Conservation (phyloP, 2,888 invertebrate genomes). For the Eupithecia subumbrata region DNA sequence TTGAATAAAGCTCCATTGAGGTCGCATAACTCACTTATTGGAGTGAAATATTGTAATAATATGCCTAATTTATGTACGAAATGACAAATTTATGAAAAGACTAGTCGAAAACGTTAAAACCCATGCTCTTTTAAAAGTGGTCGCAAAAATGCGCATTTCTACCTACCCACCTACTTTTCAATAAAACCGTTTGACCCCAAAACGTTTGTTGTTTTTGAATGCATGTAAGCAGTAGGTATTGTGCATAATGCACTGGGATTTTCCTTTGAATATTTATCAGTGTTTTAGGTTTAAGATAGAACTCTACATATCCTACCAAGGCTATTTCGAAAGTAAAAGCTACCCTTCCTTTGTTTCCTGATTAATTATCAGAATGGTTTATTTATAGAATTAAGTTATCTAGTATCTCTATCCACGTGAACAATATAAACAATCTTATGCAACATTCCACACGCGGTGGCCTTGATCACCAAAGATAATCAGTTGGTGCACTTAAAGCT, state of each 20-base stretch:
- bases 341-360: background rate
- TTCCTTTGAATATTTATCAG: background rate
- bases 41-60: slow-evolving; percentile 28
- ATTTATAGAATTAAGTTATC: background rate
- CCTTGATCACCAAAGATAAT: slow-evolving; percentile 46
- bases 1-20: background rate
- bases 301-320: background rate
- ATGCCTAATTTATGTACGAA: slow-evolving; percentile 11
- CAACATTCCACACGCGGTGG: slow-evolving; percentile 39
- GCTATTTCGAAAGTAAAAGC: background rate
- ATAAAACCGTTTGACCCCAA: slow-evolving; percentile 57
- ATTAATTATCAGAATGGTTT: background rate
- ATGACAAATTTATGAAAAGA: background rate
- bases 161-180: slow-evolving; percentile 49
- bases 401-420: slow-evolving; percentile 5
- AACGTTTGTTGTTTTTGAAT: slow-evolving; percentile 68
- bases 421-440: slow-evolving; percentile 26
- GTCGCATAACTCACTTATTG: slow-evolving; percentile 11
- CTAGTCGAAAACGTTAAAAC: slow-evolving; percentile 10
- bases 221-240: slow-evolving; percentile 40
- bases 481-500: slow-evolving; percentile 39
- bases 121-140: background rate
- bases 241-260: background rate
- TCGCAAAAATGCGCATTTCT: slow-evolving; percentile 9
- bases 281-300: background rate